These are phyloP conservation scores for Aphis craccivora DNA, from an alignment of 1,140 invertebrate species.

Conservation along the genomic window DNA sequence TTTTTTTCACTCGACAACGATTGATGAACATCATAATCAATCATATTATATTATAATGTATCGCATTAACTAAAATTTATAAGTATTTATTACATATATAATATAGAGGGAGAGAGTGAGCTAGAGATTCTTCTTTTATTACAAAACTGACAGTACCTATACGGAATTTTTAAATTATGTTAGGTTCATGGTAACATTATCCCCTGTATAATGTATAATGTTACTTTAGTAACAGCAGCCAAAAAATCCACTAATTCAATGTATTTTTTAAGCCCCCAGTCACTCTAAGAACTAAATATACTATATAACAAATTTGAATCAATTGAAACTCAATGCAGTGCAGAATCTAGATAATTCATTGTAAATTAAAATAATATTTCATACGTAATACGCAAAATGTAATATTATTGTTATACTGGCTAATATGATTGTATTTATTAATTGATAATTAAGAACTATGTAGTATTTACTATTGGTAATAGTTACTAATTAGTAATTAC, in stretches of 20 bases:
- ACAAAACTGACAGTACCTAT: neutral
- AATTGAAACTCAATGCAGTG: too few species aligned
- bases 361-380: neutral
- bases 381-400: neutral
- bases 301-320: too few species aligned
- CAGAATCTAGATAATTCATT: too few species aligned
- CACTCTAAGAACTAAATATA: neutral
- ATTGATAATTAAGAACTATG: too few species aligned
- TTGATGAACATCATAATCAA: neutral
- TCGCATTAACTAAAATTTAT: neutral
- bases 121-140: neutral
- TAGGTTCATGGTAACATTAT: neutral
- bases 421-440: too few species aligned
- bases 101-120: too few species aligned
- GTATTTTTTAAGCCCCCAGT: neutral
- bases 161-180: neutral
- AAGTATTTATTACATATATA: neutral
- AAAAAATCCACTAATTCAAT: neutral
- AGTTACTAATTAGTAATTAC: neutral
- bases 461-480: too few species aligned
- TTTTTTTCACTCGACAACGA: neutral
- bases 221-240: neutral
- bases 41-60: neutral
- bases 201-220: too few species aligned
- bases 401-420: neutral